Percentiles rank a stretch among this genome's conserved stretches.
These are phyloP conservation scores for Melinaea menophilus DNA, from an alignment of 2,888 invertebrate species.

Conservation along the genomic window DNA sequence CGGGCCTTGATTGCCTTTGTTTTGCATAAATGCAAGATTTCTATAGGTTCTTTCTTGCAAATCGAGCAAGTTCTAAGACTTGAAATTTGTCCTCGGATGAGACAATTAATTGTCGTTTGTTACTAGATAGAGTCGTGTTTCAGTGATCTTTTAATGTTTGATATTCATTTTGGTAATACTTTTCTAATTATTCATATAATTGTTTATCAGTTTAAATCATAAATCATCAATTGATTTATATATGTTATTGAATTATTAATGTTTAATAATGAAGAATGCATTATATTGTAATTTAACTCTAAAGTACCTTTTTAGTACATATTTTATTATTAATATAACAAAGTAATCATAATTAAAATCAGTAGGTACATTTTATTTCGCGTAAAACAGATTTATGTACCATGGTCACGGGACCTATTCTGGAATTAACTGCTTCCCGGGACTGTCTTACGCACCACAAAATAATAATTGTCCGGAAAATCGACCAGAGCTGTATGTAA, in stretches of 20 bases:
- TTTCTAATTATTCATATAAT: too few species aligned
- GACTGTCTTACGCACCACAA: conserved; percentile 75
- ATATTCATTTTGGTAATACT: too few species aligned
- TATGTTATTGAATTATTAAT: too few species aligned
- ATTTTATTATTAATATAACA: too few species aligned
- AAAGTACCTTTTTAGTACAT: conserved; percentile 2
- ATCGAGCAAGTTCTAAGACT: conserved; percentile 68
- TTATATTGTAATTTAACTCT: too few species aligned
- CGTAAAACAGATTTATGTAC: conserved; percentile 31
- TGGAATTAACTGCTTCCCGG: conserved; percentile 69
- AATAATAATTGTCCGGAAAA: conserved; percentile 79
- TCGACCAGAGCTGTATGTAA: conserved; percentile 76
- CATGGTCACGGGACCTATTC: conserved; percentile 35
- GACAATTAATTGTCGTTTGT: conserved; percentile 61
- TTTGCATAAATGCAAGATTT: conserved; percentile 78
- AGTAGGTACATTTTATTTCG: conserved; percentile 19
- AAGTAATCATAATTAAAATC: background rate
- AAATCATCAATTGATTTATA: too few species aligned
- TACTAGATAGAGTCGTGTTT: conserved; percentile 29
- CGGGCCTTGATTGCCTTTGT: conserved; percentile 77
- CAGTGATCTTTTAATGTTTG: too few species aligned
- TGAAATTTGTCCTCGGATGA: conserved; percentile 62
- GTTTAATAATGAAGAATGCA: too few species aligned
- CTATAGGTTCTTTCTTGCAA: conserved; percentile 72
- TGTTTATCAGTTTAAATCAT: too few species aligned